Evolutionary conservation across 37 sponge, comb jelly and placozoan genomes (phyloP).

Genomic region (Spongilla lacustris): DNA sequence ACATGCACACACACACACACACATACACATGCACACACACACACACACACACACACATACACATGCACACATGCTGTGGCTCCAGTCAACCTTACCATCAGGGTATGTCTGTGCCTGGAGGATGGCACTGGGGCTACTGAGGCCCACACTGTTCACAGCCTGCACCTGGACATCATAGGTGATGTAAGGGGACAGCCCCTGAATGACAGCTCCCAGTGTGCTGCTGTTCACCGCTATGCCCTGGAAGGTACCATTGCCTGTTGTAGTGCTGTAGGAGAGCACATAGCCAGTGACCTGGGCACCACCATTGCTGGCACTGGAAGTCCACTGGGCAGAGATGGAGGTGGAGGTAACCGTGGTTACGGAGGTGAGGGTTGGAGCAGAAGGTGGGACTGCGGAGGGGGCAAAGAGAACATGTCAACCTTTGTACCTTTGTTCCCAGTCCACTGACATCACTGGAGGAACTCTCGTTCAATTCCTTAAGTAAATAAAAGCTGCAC

Average conservation of each 20-base stretch:
- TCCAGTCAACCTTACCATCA: conserved; percentile 20
- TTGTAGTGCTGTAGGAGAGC: conserved; percentile 36
- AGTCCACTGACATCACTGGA: too few species aligned
- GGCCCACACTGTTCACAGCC: conserved; percentile 55
- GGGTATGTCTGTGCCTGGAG: conserved; percentile 35
- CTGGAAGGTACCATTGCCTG: not conserved
- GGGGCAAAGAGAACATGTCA: not conserved
- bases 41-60: conserved; percentile 2
- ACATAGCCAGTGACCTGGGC: conserved; percentile 58
- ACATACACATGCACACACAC: not conserved
- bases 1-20: not conserved
- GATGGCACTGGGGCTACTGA: conserved; percentile 27
- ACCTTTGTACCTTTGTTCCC: not conserved
- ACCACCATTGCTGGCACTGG: conserved; percentile 57
- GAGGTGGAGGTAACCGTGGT: conserved; percentile 25
- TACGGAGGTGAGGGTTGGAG: conserved; percentile 25
- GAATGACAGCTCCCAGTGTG: not conserved
- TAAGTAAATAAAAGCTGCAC: too few species aligned
- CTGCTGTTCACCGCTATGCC: not conserved
- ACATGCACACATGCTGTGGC: too few species aligned
- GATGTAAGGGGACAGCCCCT: conserved; percentile 43
- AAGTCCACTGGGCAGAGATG: conserved; percentile 50
- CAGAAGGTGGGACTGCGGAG: conserved; percentile 67
- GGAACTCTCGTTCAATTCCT: too few species aligned
- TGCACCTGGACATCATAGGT: conserved; percentile 54